Conservation (phyloP, 2,113 vertebrate species). For the Leptobrachium leishanense region DNA sequence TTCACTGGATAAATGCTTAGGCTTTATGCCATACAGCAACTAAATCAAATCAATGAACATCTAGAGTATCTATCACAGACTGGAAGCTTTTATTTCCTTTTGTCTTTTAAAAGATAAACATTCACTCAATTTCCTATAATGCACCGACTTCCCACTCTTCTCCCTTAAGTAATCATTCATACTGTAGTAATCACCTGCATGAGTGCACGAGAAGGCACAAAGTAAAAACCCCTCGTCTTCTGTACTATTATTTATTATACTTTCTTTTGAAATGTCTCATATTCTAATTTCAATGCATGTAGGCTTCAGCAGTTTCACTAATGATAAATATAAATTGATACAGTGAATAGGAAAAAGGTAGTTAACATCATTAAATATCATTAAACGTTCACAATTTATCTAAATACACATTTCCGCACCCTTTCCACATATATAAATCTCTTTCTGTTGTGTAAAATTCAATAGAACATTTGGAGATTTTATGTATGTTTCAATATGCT, state of each 20-base stretch:
- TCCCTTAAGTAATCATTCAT: background rate
- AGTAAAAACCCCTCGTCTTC: background rate
- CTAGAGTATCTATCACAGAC: background rate
- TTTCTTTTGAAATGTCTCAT: background rate
- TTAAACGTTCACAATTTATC: no score
- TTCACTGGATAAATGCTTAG: background rate
- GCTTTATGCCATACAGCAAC: background rate
- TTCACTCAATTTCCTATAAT: background rate
- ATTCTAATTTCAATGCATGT: background rate
- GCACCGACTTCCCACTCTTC: background rate
- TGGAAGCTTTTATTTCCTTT: background rate
- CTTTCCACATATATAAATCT: no score
- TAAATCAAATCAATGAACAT: background rate
- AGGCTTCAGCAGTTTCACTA: no score
- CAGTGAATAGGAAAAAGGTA: no score
- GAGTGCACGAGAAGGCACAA: background rate
- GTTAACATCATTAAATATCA: no score
- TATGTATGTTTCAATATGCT: no score
- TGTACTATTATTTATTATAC: background rate
- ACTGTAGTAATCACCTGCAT: background rate
- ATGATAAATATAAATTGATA: no score
- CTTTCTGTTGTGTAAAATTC: no score
- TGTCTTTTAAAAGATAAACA: background rate
- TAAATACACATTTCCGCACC: no score
- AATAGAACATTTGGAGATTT: no score